These are phyloP conservation scores for Tursiops truncatus DNA, from an alignment of 2,113 vertebrate genomes.

Conservation along the genomic window DNA sequence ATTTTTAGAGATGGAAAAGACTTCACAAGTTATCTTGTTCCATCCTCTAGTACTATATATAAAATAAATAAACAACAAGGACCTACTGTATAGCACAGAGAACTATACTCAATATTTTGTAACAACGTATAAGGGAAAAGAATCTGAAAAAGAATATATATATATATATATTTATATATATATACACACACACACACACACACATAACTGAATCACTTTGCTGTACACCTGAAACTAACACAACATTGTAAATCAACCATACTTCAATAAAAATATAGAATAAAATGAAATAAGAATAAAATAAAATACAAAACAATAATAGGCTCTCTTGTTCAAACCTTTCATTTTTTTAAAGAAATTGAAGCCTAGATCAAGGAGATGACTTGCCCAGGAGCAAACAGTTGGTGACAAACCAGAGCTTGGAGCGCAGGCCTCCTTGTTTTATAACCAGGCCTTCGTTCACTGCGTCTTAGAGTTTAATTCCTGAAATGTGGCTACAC, in stretches of 20 bases:
- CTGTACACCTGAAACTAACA: neutral
- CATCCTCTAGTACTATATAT: neutral
- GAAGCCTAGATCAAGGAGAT: neutral
- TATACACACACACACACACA: neutral
- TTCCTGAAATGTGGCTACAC: constrained; percentile 29
- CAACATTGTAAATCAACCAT: neutral
- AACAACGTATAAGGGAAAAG: neutral
- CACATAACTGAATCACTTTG: neutral
- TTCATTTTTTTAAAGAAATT: constrained; percentile 1
- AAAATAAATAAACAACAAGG: neutral
- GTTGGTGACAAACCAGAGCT: neutral
- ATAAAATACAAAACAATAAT: neutral
- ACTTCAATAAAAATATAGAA: neutral
- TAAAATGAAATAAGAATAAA: neutral
- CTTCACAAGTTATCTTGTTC: neutral
- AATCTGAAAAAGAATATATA: neutral
- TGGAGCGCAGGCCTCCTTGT: neutral
- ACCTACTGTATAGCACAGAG: neutral
- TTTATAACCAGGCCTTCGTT: neutral
- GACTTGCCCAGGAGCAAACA: neutral
- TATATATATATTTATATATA: neutral
- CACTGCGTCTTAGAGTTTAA: neutral
- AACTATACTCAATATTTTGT: neutral
- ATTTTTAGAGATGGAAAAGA: neutral
- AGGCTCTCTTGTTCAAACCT: neutral